Conservation (phyloP, 2,797 vertebrate genomes). For the Mus caroli region DNA sequence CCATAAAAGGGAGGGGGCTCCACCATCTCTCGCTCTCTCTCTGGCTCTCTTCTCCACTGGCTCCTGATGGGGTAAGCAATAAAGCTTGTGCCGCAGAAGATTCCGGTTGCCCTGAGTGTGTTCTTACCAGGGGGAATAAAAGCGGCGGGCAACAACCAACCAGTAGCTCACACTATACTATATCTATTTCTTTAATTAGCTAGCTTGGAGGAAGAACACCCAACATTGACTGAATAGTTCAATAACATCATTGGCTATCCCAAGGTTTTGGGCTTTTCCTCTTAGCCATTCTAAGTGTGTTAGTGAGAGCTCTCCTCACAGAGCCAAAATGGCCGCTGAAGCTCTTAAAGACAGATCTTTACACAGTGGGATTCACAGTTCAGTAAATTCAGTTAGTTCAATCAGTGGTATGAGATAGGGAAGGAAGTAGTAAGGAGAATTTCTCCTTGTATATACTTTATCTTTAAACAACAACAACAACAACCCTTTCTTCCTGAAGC, state of each 20-base stretch:
- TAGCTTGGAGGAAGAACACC: neutral
- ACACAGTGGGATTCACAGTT: slow-evolving; percentile 2
- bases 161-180: neutral
- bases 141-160: too few relatives aligned
- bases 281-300: neutral
- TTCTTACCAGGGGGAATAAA: too few relatives aligned
- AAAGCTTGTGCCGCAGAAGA: too few relatives aligned
- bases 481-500: neutral
- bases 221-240: neutral
- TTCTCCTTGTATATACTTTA: neutral
- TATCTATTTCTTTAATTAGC: neutral
- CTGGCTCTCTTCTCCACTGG: too few relatives aligned
- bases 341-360: neutral
- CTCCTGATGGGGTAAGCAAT: too few relatives aligned
- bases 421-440: neutral
- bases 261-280: neutral
- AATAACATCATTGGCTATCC: neutral
- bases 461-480: neutral
- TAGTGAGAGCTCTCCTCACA: neutral
- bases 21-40: too few relatives aligned
- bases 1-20: too few relatives aligned
- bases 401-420: neutral
- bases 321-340: neutral
- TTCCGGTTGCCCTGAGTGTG: too few relatives aligned
- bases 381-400: neutral